Evolutionary conservation across 2,797 vertebrate species (phyloP).

Genomic region (Potorous gilbertii): DNA sequence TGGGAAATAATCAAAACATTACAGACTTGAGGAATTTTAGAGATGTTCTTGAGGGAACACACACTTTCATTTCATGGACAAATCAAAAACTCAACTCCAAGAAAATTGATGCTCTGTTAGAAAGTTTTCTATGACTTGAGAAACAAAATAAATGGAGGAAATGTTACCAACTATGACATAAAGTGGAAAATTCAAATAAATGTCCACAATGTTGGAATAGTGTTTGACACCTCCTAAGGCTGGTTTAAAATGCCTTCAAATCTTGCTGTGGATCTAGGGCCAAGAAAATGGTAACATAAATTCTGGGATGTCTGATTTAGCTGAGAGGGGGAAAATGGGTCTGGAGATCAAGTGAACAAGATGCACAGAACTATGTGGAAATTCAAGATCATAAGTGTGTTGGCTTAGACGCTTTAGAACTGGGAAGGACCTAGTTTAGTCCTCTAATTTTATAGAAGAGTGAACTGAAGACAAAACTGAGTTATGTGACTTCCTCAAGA

Average conservation of each 20-base stretch:
- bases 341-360: not conserved
- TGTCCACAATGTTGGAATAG: not conserved
- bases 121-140: constrained; percentile 10
- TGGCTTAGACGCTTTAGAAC: not conserved
- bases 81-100: constrained; percentile 4
- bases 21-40: constrained; percentile 13
- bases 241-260: not conserved
- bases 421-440: not conserved
- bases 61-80: constrained; percentile 34
- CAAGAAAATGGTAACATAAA: constrained; percentile 9
- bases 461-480: not conserved
- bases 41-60: constrained; percentile 37
- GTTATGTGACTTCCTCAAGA: not conserved
- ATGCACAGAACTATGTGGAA: not conserved
- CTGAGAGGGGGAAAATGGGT: not conserved
- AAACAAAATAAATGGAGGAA: constrained; percentile 35
- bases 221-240: constrained; percentile 8
- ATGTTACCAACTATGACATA: constrained; percentile 27
- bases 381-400: not conserved
- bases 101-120: constrained; percentile 26
- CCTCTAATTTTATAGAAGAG: not conserved
- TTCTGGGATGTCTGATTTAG: not conserved
- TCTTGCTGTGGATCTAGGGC: constrained; percentile 8
- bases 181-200: not conserved
- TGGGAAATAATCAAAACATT: not conserved